Base-by-base conservation (phyloP, 2,113 vertebrate genomes). In the Orthochromis malagaraziensis region DNA sequence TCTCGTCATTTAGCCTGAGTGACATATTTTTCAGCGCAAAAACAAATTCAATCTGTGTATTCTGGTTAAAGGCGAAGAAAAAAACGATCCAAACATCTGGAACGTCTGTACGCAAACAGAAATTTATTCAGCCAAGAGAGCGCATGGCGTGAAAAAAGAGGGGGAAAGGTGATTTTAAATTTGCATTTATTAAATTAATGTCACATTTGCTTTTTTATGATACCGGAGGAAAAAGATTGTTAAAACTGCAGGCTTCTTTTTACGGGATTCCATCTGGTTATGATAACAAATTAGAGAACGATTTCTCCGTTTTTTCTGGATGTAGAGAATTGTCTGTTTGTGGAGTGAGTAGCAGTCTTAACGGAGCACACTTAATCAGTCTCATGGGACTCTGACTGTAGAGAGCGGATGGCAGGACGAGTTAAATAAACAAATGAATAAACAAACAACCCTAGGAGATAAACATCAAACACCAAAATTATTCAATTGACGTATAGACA, bases 321-420 rank as follows among this genome's bases (percentile, higher is more conserved):
- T 29, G 17, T 9, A 7, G 21, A 60, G 11, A 13, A 9, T 79
- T 47, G 12, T 21, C 6, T 55, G 2, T 81, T 31, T 84, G 29
- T 17, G 13, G 26, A 31, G 16, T 24, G n/a, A 42, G 24, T 47
- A 21, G 3, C 16, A 29, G 40, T 47, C 21, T 88, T 51, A 47
- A 51, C 77, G 80, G 38, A 19, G 35, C 29, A 9, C 42, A 42
- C 84, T 68, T 95, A 96, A 97, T 96, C 86, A 79, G 85, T 29
- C 81, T 95, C 95, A 96, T 94, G 94, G 82, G 96, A 96, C 95
- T 84, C 29, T 88, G 90, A 87, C n/a, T 84, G 84, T 19, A 81
- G 60, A 83, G 31, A 84, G 60, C 73, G 53, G 60, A 29, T 70
- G 33, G 45, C 77, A 81, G 26, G 75, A 53, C 35, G 70, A 29